phyloP scores from a whole-genome alignment of 2,797 vertebrate genomes.

The Cyprinodon diabolis region DNA sequence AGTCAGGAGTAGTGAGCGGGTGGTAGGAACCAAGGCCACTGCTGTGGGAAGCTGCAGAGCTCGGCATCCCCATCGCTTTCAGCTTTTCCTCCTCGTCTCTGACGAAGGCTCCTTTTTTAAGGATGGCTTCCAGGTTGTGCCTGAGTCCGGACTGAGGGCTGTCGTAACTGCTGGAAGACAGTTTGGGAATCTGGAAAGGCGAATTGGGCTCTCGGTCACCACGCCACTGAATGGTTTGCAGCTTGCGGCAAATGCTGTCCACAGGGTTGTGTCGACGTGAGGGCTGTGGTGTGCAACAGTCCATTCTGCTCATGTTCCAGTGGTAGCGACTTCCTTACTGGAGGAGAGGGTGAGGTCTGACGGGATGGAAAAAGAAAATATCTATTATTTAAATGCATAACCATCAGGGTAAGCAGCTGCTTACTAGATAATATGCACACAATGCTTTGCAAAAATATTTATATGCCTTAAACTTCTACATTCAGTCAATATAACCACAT shows the following conservation, averaged over 20 bases:
- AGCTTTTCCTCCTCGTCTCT: conserved; percentile 22
- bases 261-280: conserved; percentile 87
- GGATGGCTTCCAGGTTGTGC: conserved; percentile 82
- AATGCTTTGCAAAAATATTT: not conserved
- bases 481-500: not conserved
- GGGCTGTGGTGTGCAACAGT: conserved; percentile 56
- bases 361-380: not conserved
- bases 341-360: conserved; percentile 63
- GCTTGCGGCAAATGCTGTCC: conserved; percentile 91
- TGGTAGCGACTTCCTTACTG: conserved; percentile 24
- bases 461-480: not conserved
- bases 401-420: not conserved
- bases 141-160: conserved; percentile 81
- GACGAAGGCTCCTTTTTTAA: conserved; percentile 79
- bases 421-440: not conserved
- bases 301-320: conserved; percentile 66
- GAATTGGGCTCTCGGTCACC: conserved; percentile 83
- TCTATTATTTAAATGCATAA: not conserved
- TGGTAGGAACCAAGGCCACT: conserved; percentile 16
- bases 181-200: conserved; percentile 84
- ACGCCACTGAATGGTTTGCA: conserved; percentile 87
- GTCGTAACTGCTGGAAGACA: conserved; percentile 84
- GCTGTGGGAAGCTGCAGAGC: conserved; percentile 52
- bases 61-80: conserved; percentile 46
- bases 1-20: conserved; percentile 27